Evolutionary conservation across 2,888 invertebrate species (phyloP), one percentile per base, ranked within the genome.

Genomic region (Plebejus melissa): DNA sequence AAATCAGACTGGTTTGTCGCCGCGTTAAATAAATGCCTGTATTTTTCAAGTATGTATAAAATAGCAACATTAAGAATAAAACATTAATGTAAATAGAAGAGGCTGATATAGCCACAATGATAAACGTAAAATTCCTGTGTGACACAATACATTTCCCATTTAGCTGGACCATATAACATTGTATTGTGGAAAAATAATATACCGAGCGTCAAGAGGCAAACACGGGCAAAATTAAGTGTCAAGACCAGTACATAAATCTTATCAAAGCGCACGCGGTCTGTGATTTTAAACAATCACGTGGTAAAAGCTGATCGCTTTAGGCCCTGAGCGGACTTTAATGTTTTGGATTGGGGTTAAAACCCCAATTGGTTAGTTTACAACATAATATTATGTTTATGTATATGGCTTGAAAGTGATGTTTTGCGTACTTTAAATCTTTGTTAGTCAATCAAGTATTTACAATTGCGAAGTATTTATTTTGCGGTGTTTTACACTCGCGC

Each of bases 141-240:
- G 38, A 22, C 70, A 70, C 70, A 70, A 70, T 41, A 70, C 11
- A 9, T 54, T 54, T 72, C 72, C 72, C 32, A 50, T 72, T 72
- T 72, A 72, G 50, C 72, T 72, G 50, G 50, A 50, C 72, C 72
- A 72, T 32, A 72, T 46, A 71, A 72, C 28, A 54, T 72, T 72
- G 72, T 54, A 72, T 72, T 75, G 75, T 78, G 77, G 76, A 79
- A 78, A 79, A 76, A 77, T 80, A 79, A 78, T 77, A 72, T 32
- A 79, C 79, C 82, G 80, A 82, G 81, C 86, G 86, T 87, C 85
- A 85, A 85, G 85, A 83, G 84, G 83, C 84, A 81, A 84, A 85
- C 85, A 83, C 81, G 86, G 85, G 85, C 87, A 83, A 90, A 90
- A 90, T 90, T 87, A 90, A 87, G 87, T 90, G 91, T 90, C 91